phyloP scores from a whole-genome alignment of 2,888 invertebrate genomes.

The Micropterix aruncella region DNA sequence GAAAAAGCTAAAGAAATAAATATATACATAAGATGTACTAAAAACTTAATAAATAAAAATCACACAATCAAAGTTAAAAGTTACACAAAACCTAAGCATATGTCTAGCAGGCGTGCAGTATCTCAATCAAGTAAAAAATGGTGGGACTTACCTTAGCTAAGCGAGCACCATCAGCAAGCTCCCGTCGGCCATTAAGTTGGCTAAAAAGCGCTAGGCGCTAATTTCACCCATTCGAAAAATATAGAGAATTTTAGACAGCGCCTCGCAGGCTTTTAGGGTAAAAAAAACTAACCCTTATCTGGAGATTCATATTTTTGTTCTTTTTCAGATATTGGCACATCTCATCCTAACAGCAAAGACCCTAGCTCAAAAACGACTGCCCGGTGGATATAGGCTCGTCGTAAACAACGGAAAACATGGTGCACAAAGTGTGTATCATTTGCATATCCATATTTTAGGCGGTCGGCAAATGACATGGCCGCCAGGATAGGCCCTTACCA shows the following conservation, averaged over 20 bases:
- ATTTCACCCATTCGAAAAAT: too few relatives aligned
- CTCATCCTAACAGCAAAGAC: conserved; percentile 52
- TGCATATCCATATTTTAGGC: conserved; percentile 72
- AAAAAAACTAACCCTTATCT: not conserved
- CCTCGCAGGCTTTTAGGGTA: not conserved
- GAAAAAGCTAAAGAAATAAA: too few relatives aligned
- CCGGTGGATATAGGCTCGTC: conserved; percentile 59
- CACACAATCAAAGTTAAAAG: too few relatives aligned
- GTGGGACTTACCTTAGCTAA: too few relatives aligned
- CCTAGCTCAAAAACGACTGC: conserved; percentile 45
- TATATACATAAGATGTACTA: too few relatives aligned
- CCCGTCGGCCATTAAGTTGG: too few relatives aligned
- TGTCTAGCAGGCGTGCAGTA: too few relatives aligned
- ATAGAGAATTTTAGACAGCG: not conserved
- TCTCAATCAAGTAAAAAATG: too few relatives aligned
- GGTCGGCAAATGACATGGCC: conserved; percentile 68
- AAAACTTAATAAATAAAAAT: too few relatives aligned
- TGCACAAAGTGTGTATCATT: conserved; percentile 71
- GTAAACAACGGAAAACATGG: conserved; percentile 71
- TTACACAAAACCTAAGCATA: too few relatives aligned
- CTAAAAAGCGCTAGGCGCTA: too few relatives aligned
- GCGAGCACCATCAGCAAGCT: too few relatives aligned
- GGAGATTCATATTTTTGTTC: not conserved
- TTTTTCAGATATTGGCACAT: conserved; percentile 53
- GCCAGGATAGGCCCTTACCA: conserved; percentile 49